Conservation (phyloP, 2,888 invertebrate species). For the Bedellia somnulentella region DNA sequence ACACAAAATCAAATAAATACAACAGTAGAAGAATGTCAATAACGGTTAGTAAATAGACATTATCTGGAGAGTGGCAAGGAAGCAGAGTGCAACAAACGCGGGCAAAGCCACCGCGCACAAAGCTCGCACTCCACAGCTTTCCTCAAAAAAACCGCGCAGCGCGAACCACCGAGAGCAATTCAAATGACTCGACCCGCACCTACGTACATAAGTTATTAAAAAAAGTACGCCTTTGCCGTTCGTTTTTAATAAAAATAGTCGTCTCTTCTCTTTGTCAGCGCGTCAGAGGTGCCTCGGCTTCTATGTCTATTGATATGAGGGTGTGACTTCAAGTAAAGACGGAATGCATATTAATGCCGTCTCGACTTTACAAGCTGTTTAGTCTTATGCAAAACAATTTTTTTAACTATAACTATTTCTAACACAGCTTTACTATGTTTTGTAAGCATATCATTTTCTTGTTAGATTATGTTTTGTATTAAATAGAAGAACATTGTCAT, state of each 20-base stretch:
- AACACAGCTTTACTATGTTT: too few relatives aligned
- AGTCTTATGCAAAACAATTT: too few relatives aligned
- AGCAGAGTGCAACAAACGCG: constrained; percentile 20
- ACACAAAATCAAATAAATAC: too few relatives aligned
- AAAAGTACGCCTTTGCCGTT: constrained; percentile 51
- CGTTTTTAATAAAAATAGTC: constrained; percentile 61
- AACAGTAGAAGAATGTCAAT: too few relatives aligned
- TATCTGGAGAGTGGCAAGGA: constrained; percentile 8
- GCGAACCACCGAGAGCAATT: constrained; percentile 25
- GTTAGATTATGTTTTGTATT: too few relatives aligned
- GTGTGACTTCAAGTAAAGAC: too few relatives aligned
- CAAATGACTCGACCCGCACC: constrained; percentile 29
- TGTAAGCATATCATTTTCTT: too few relatives aligned
- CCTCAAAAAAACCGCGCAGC: constrained; percentile 34
- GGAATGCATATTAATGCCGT: too few relatives aligned
- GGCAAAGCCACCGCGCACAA: constrained; percentile 30
- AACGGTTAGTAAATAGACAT: too few relatives aligned
- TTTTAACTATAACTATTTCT: too few relatives aligned
- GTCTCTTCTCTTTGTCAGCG: constrained; percentile 53
- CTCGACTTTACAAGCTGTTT: too few relatives aligned
- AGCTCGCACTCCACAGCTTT: constrained; percentile 41
- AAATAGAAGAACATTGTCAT: too few relatives aligned
- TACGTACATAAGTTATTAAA: constrained; percentile 58
- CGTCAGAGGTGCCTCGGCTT: constrained; percentile 46
- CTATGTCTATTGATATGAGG: constrained; percentile 44